A percentile compares a stretch with the other conserved stretches of the same genome.
Conservation (phyloP, 2,797 vertebrate genomes). For the Lithobates sylvaticus region DNA sequence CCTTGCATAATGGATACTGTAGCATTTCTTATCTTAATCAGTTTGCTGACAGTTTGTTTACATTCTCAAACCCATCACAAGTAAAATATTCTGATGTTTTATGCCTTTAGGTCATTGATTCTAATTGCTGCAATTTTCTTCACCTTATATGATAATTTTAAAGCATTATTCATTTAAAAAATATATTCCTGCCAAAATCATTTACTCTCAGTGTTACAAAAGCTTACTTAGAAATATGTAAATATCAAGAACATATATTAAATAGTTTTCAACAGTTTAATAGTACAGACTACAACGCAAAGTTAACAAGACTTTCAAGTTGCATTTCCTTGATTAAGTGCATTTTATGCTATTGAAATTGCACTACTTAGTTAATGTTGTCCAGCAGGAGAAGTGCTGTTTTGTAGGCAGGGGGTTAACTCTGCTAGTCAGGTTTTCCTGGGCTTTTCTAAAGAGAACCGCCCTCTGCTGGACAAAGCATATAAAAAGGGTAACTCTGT, state of each 20-base stretch:
- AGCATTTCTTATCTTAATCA: slow-evolving; percentile 40
- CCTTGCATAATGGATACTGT: slow-evolving; percentile 51
- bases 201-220: slow-evolving; percentile 10
- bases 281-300: background rate
- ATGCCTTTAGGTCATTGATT: slow-evolving; percentile 57
- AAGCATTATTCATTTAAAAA: background rate
- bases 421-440: too few species aligned
- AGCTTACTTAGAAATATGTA: background rate
- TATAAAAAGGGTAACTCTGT: too few species aligned
- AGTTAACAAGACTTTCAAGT: background rate
- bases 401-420: too few species aligned
- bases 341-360: too few species aligned
- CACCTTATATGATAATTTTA: slow-evolving; percentile 37
- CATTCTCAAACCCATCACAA: background rate
- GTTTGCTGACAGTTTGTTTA: slow-evolving; percentile 49
- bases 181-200: slow-evolving; percentile 28
- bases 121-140: slow-evolving; percentile 52
- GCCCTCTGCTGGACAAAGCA: too few species aligned
- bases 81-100: slow-evolving; percentile 61
- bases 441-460: too few species aligned
- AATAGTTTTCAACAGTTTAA: background rate
- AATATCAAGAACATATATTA: background rate
- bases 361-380: too few species aligned
- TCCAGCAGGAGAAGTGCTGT: too few species aligned
- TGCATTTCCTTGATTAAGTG: too few species aligned